These are phyloP conservation scores for Anoplolepis gracilipes DNA, from an alignment of 1,140 invertebrate genomes.

Conservation along the genomic window DNA sequence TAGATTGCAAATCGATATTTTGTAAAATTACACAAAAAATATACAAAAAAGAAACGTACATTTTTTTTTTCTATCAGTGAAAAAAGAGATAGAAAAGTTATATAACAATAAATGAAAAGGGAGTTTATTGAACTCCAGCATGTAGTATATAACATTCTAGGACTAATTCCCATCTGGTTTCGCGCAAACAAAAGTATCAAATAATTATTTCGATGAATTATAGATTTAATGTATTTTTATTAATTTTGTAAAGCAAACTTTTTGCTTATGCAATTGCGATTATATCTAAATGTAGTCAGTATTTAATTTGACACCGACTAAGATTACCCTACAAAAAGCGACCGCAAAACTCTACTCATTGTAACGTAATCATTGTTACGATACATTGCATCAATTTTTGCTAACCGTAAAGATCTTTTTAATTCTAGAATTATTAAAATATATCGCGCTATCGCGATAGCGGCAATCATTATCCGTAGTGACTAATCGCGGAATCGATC, in stretches of 20 bases:
- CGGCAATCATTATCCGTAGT: not conserved
- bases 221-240: not conserved
- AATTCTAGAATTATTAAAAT: slow-evolving; percentile 51
- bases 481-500: slow-evolving; percentile 26
- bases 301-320: not conserved
- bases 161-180: slow-evolving; percentile 32
- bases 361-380: slow-evolving; percentile 8
- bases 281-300: not conserved
- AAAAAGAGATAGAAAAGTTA: slow-evolving; percentile 26
- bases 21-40: slow-evolving; percentile 10
- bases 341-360: slow-evolving; percentile 14
- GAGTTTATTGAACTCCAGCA: not conserved
- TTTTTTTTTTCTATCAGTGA: not conserved
- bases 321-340: slow-evolving; percentile 14
- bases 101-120: slow-evolving; percentile 29
- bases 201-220: slow-evolving; percentile 18
- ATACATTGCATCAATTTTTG: not conserved
- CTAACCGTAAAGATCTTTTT: slow-evolving; percentile 20
- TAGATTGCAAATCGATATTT: slow-evolving; percentile 48
- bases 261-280: not conserved
- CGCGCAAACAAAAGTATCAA: slow-evolving; percentile 8
- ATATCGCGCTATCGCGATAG: not conserved
- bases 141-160: slow-evolving; percentile 22
- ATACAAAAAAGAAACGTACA: not conserved
- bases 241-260: slow-evolving; percentile 1